phyloP scores from a whole-genome alignment of 2,797 vertebrate species.

The Tinamus major region DNA sequence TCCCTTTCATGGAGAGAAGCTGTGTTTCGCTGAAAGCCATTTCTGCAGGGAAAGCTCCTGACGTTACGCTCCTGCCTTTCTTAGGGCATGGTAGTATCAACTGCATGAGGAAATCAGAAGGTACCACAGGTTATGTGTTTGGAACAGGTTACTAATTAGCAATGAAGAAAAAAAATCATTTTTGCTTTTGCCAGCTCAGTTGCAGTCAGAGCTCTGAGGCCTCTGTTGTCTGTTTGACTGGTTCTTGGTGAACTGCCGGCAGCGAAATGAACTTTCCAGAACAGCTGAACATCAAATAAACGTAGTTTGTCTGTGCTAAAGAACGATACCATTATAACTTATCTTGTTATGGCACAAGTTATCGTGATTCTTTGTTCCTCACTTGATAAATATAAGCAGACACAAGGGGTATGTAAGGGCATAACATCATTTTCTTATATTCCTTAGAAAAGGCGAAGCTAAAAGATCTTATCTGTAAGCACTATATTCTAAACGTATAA shows the following conservation, averaged over 20 bases:
- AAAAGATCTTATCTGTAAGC: neutral
- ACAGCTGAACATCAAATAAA: constrained; percentile 33
- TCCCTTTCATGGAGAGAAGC: neutral
- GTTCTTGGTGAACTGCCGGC: constrained; percentile 4
- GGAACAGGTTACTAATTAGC: neutral
- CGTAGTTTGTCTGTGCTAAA: constrained; percentile 19
- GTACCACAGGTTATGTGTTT: neutral
- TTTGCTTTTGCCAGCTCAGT: neutral
- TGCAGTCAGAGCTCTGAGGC: constrained; percentile 2
- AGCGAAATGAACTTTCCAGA: constrained; percentile 54
- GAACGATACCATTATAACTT: constrained; percentile 26
- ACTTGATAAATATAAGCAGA: constrained; percentile 26
- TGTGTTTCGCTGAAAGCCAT: neutral
- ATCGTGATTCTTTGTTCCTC: constrained; percentile 37
- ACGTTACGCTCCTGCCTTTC: neutral
- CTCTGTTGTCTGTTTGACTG: constrained; percentile 13
- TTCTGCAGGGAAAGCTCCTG: neutral
- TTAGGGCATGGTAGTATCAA: neutral
- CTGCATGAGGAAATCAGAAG: neutral
- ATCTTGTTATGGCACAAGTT: constrained; percentile 20
- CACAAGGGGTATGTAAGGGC: constrained; percentile 1
- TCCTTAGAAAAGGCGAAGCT: constrained; percentile 6
- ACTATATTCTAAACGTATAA: neutral
- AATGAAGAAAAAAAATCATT: neutral
- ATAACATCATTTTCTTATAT: neutral